Evolutionary conservation across 92 coral and sea anemone species (phyloP).

Genomic region (Palythoa heliodiscus): DNA sequence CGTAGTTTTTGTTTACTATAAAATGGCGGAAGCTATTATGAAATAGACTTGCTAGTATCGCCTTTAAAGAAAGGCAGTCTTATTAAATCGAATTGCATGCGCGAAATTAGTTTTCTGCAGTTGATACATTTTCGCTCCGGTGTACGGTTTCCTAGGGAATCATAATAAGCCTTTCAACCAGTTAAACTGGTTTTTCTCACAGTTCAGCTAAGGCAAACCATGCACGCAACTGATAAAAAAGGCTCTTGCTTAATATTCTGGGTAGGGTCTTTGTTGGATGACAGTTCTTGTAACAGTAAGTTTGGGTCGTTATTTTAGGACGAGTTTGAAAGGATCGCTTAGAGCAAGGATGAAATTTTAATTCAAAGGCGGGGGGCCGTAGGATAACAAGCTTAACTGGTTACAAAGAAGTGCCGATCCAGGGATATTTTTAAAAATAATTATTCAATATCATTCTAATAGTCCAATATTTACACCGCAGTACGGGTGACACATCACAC

Average conservation of each 20-base stretch:
- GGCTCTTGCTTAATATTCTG: neutral
- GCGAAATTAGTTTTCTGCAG: neutral
- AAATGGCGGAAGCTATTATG: neutral
- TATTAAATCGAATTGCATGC: neutral
- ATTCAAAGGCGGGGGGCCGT: neutral
- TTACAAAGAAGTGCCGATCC: neutral
- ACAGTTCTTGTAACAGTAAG: neutral
- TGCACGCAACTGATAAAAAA: neutral
- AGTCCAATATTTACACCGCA: constrained; percentile 37
- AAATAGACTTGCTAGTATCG: neutral
- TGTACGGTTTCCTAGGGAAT: neutral
- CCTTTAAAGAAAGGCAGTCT: neutral
- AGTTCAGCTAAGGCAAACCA: neutral
- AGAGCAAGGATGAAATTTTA: neutral
- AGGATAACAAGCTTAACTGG: neutral
- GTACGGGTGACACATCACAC: constrained; percentile 24
- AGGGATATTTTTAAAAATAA: constrained; percentile 24
- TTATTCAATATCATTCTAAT: constrained; percentile 22
- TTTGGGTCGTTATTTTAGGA: neutral
- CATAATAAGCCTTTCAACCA: neutral
- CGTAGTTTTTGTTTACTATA: neutral
- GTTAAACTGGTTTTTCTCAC: constrained; percentile 6
- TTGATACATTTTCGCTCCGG: neutral
- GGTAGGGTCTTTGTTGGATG: neutral
- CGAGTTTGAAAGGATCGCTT: neutral